These are phyloP conservation scores for Cheirogaleus major DNA, from an alignment of 2,797 vertebrate genomes.

Conservation along the genomic window DNA sequence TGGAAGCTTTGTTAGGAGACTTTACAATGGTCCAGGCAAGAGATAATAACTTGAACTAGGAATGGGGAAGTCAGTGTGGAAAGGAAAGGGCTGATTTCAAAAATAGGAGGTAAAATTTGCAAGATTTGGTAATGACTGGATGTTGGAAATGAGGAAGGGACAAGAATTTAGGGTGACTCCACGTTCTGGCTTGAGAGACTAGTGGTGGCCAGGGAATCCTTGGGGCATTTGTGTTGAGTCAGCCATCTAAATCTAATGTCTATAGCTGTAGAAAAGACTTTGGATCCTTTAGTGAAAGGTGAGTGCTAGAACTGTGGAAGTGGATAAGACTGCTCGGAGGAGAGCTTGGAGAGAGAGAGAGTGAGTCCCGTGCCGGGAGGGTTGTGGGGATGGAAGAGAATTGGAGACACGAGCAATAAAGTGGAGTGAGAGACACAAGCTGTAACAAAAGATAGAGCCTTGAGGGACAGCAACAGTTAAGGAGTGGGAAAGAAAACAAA, in stretches of 20 bases:
- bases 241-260: neutral
- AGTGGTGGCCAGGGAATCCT: neutral
- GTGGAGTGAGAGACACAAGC: neutral
- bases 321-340: neutral
- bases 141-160: neutral
- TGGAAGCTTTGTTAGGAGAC: neutral
- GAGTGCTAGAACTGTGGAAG: neutral
- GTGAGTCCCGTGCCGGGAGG: neutral
- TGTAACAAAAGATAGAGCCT: neutral
- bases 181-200: neutral
- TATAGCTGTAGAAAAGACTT: neutral
- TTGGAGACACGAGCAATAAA: neutral
- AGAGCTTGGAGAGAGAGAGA: neutral
- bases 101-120: neutral
- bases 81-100: neutral
- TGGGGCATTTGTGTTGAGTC: neutral
- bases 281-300: neutral
- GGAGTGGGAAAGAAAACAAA: neutral
- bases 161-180: neutral
- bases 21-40: neutral
- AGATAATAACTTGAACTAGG: neutral
- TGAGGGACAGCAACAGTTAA: neutral
- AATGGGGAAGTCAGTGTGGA: neutral
- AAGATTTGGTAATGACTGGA: neutral
- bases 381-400: neutral